These are phyloP conservation scores for Eupithecia insigniata DNA, from an alignment of 2,888 invertebrate genomes.

Conservation along the genomic window DNA sequence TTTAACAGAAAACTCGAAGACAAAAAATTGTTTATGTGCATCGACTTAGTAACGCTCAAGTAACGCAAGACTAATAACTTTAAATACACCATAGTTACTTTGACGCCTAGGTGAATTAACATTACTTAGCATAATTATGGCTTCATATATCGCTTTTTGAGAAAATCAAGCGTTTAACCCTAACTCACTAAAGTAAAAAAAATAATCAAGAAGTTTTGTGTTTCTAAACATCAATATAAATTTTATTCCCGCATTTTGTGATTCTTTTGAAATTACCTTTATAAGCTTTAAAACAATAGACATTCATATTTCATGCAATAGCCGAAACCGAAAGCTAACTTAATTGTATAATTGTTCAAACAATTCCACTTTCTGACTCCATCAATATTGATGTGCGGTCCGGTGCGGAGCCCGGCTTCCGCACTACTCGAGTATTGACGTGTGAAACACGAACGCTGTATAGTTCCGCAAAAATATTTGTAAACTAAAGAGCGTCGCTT, in stretches of 20 bases:
- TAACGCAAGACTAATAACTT: too few species aligned
- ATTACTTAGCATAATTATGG: too few species aligned
- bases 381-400: conserved; percentile 35
- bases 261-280: neutral
- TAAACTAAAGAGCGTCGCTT: neutral
- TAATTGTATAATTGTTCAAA: conserved; percentile 29
- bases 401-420: conserved; percentile 18
- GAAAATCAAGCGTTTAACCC: neutral
- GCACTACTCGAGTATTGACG: conserved; percentile 1
- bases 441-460: neutral
- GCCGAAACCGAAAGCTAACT: conserved; percentile 6
- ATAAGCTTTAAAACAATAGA: neutral
- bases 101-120: too few species aligned
- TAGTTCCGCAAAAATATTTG: neutral
- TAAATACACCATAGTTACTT: too few species aligned
- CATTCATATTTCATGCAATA: neutral
- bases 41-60: too few species aligned
- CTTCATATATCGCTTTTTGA: neutral
- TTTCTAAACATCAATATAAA: neutral
- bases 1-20: too few species aligned
- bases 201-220: neutral
- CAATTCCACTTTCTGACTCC: conserved; percentile 26
- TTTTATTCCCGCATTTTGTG: neutral
- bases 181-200: neutral
- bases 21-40: too few species aligned